These are phyloP conservation scores for Nysson spinosus DNA, from an alignment of 2,888 invertebrate genomes.

Conservation along the genomic window DNA sequence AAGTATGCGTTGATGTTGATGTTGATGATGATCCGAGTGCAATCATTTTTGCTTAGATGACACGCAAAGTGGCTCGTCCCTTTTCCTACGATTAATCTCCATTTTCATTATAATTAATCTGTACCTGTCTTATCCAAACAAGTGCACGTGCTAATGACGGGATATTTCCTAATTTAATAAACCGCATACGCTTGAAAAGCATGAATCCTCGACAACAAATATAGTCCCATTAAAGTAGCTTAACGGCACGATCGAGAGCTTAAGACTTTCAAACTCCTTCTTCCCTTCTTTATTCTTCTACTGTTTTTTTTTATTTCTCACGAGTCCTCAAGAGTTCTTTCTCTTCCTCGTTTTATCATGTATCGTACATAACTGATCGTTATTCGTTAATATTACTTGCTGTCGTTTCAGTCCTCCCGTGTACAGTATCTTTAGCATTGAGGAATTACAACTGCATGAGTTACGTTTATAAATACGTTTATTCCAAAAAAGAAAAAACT, in stretches of 20 bases:
- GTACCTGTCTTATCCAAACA: conserved; percentile 62
- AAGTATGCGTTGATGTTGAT: too few relatives aligned
- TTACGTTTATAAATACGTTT: conserved; percentile 45
- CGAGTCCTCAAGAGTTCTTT: conserved; percentile 14
- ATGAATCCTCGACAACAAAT: conserved; percentile 59
- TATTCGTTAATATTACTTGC: not conserved
- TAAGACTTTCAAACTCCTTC: conserved; percentile 32
- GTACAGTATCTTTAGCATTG: conserved; percentile 15
- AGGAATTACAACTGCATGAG: conserved; percentile 43
- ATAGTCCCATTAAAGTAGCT: conserved; percentile 52
- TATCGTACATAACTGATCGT: not conserved
- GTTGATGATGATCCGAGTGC: too few relatives aligned
- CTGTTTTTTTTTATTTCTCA: conserved; percentile 17
- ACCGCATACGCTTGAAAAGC: conserved; percentile 58
- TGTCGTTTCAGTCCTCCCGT: not conserved
- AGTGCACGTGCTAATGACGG: conserved; percentile 59
- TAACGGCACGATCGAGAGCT: conserved; percentile 58
- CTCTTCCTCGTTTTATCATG: conserved; percentile 1
- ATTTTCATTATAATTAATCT: too few relatives aligned
- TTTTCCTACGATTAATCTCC: too few relatives aligned
- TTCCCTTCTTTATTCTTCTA: conserved; percentile 21
- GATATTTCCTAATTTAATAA: conserved; percentile 49
- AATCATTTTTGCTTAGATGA: too few relatives aligned
- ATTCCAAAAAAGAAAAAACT: conserved; percentile 41
- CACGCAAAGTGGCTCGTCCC: conserved; percentile 27